A percentile compares a stretch with the other conserved stretches of the same genome.
phyloP scores from a whole-genome alignment of 2,113 vertebrate species.

The Atrichornis clamosus region DNA sequence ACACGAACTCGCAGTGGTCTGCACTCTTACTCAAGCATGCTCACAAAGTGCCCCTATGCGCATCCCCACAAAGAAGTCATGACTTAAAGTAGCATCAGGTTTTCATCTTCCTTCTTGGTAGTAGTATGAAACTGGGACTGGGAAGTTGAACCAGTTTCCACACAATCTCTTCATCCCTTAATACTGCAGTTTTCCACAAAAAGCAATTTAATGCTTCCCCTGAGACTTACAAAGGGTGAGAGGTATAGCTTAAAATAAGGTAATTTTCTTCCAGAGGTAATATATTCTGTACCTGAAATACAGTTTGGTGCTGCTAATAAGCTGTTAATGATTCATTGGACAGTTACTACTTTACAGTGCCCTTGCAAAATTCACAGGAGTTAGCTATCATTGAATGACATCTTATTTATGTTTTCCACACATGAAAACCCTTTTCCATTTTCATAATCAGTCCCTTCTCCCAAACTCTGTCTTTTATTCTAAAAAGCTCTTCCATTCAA shows the following conservation, averaged over 20 bases:
- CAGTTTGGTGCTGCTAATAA: background rate
- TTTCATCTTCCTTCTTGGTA: background rate
- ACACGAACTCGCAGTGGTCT: fast-evolving
- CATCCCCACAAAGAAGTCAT: background rate
- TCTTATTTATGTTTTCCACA: background rate
- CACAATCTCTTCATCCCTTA: background rate
- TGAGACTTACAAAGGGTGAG: background rate
- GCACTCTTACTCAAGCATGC: background rate
- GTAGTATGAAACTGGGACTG: background rate
- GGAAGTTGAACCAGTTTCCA: background rate
- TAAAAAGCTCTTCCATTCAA: background rate
- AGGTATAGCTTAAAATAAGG: slow-evolving; percentile 6
- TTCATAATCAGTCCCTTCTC: background rate
- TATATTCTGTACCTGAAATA: background rate
- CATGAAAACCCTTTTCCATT: background rate
- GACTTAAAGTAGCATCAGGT: background rate
- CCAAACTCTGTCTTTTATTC: background rate
- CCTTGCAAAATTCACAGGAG: background rate
- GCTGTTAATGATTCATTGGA: background rate
- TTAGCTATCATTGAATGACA: background rate
- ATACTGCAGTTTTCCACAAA: background rate
- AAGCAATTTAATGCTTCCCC: background rate
- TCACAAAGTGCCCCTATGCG: fast-evolving
- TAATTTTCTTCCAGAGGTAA: background rate
- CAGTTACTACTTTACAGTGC: background rate